These are phyloP conservation scores for Hippoglossus stenolepis DNA, from an alignment of 2,113 vertebrate genomes.

Conservation along the genomic window DNA sequence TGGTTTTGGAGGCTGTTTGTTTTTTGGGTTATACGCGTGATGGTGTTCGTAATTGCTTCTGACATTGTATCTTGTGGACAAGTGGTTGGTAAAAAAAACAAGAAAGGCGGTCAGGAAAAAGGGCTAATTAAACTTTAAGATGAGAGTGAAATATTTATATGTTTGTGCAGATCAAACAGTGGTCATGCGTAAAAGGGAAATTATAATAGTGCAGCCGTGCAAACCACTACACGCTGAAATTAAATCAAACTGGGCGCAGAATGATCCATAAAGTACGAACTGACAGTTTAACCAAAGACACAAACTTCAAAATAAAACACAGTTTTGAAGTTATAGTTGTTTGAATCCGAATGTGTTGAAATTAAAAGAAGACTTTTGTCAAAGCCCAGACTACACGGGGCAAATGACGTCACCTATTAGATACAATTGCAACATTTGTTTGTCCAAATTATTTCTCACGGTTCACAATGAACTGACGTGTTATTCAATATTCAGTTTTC, in stretches of 20 bases:
- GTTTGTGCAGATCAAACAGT: neutral
- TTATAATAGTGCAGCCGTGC: neutral
- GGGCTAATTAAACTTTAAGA: neutral
- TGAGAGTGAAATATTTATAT: neutral
- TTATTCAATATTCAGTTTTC: neutral
- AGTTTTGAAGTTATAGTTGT: neutral
- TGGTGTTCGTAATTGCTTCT: neutral
- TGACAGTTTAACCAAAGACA: constrained; percentile 2
- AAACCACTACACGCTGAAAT: constrained; percentile 10
- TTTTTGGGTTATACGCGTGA: neutral
- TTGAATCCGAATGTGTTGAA: neutral
- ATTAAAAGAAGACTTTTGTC: neutral
- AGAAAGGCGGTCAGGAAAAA: neutral
- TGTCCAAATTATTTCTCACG: neutral
- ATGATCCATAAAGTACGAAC: neutral
- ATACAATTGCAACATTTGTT: neutral
- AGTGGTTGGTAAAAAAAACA: neutral
- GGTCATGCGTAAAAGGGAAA: constrained; percentile 9
- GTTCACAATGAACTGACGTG: neutral
- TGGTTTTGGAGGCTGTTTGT: neutral
- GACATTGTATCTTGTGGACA: neutral
- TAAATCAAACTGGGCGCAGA: neutral
- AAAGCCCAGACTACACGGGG: neutral
- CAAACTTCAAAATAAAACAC: neutral
- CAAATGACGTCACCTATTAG: constrained; percentile 18